A percentile compares a stretch with the other conserved stretches of the same genome.
Evolutionary conservation across 2,797 vertebrate genomes (phyloP).

Genomic region (Peromyscus eremicus): DNA sequence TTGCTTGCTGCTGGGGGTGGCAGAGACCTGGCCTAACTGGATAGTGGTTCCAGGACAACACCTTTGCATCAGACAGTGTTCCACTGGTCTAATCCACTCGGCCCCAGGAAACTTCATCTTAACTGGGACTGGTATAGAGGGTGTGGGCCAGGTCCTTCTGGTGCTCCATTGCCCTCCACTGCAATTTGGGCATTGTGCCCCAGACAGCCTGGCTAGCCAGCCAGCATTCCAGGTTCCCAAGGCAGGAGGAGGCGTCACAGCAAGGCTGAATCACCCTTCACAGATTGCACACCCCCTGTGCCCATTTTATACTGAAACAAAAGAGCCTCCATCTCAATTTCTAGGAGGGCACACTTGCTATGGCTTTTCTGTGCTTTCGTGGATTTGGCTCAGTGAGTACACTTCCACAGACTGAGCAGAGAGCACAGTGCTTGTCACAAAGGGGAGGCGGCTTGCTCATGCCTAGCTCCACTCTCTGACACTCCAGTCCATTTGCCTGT

Average conservation of each 20-base stretch:
- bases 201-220: not conserved
- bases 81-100: not conserved
- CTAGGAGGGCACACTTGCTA: not conserved
- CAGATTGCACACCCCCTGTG: rapidly evolving
- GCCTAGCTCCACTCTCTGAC: not conserved
- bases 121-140: not conserved
- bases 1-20: not conserved
- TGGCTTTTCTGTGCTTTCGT: not conserved
- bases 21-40: not conserved
- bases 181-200: not conserved
- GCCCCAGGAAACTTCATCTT: not conserved
- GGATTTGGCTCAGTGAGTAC: not conserved
- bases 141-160: not conserved
- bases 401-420: not conserved
- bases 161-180: not conserved
- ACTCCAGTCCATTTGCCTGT: not conserved
- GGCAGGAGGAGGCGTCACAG: not conserved
- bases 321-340: not conserved
- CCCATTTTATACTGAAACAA: not conserved
- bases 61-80: not conserved
- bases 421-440: not conserved
- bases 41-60: not conserved
- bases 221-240: not conserved
- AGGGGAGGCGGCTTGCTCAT: not conserved
- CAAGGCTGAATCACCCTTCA: not conserved